These are phyloP conservation scores for Drosophila borborema DNA, from an alignment of 2,888 invertebrate genomes.

Conservation along the genomic window DNA sequence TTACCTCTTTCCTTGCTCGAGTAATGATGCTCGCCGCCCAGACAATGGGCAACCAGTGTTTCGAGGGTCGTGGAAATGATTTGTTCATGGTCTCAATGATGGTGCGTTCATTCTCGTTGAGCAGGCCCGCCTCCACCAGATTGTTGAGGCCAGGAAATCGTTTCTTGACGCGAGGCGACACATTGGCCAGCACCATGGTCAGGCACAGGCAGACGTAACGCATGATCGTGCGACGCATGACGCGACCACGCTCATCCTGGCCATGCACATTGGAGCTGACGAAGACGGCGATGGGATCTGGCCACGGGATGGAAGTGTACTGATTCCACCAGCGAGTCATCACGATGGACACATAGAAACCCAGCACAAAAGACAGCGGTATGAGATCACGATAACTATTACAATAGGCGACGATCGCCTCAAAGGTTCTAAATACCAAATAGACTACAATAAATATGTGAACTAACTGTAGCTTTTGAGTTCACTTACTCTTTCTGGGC, in stretches of 20 bases:
- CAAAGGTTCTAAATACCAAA: slow-evolving; percentile 89
- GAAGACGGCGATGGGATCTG: slow-evolving; percentile 94
- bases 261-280: slow-evolving; percentile 93
- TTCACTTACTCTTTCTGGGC: slow-evolving; percentile 89
- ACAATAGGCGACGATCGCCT: slow-evolving; percentile 93
- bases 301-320: slow-evolving; percentile 93
- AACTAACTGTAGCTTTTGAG: background rate
- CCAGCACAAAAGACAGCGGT: slow-evolving; percentile 96
- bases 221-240: slow-evolving; percentile 93
- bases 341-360: slow-evolving; percentile 96
- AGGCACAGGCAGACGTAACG: slow-evolving; percentile 93
- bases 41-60: slow-evolving; percentile 96
- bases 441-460: slow-evolving; percentile 36
- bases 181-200: slow-evolving; percentile 94
- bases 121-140: slow-evolving; percentile 93
- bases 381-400: slow-evolving; percentile 94
- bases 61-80: slow-evolving; percentile 93
- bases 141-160: slow-evolving; percentile 94
- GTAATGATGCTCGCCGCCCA: slow-evolving; percentile 97
- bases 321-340: slow-evolving; percentile 97
- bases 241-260: slow-evolving; percentile 92
- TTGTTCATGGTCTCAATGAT: slow-evolving; percentile 92
- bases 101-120: slow-evolving; percentile 92
- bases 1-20: slow-evolving; percentile 91
- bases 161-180: slow-evolving; percentile 95